Evolutionary conservation across 2,888 invertebrate species (phyloP), one percentile per base, ranked within the genome.

Genomic region (Vanessa cardui): DNA sequence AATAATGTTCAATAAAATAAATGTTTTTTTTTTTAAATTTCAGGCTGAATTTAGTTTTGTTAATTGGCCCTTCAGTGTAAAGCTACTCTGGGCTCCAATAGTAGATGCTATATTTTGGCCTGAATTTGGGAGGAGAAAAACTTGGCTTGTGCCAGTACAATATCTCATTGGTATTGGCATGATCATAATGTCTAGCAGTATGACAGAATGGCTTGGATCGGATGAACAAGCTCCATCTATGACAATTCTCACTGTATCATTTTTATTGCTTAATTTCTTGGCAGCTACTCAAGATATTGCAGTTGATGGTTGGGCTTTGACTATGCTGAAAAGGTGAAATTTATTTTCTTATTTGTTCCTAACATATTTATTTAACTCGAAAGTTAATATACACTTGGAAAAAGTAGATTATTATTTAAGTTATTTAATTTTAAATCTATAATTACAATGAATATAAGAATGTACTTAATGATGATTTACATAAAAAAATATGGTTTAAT

Each of bases 261-360:
- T 99, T 90, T 97, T 99, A 84, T 93, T 95, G 65, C 93, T 99
- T 4, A 99, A 99, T 83, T 99, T 99, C 81, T 93, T 99, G 78
- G 99, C 99, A 6, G 99, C 99, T 2, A 99, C 99, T 1, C 99
- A 99, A 92, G 99, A 99, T 87, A 99, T 99, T 80, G 99, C 99
- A 18, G 99, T 99, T 0, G 99, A 99, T 92, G 99, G 99, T 26
- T 99, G 99, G 99, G 99, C 99, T 0, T 93, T 99, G 15, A 99
- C 99, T 0, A 99, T 99, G 98, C 93, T 99, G 2, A 97, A 98
- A 81, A 96, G 98, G 95, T 98, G 82, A 16, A 21, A 44, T 7
- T 20, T 45, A n/a, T 58, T 20, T 44, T 20, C 39, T 56, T 33
- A n/a, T 20, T 39, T 33, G 7, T 33, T 2, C 7, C 33, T 9